A percentile compares a stretch with the other conserved stretches of the same genome.
These are phyloP conservation scores for Mya arenaria DNA, from an alignment of 1,140 invertebrate genomes.

Conservation along the genomic window DNA sequence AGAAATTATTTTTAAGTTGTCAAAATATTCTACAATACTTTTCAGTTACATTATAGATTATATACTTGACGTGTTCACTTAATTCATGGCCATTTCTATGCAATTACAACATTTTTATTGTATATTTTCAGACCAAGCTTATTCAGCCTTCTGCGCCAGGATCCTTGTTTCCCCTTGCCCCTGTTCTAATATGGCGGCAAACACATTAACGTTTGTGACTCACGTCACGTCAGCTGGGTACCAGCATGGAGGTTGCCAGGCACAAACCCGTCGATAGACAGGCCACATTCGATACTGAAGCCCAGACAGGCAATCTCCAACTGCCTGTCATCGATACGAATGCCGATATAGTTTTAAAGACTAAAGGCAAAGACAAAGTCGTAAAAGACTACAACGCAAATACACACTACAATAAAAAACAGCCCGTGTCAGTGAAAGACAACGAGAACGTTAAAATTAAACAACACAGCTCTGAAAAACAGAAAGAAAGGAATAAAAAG, in stretches of 20 bases:
- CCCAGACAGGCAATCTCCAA: conserved; percentile 21
- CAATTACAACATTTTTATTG: no score
- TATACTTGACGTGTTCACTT: no score
- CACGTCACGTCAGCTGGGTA: background rate
- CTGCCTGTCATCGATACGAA: conserved; percentile 31
- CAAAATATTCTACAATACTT: no score
- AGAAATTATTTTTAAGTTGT: no score
- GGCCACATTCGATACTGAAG: conserved; percentile 49
- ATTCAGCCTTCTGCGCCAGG: no score
- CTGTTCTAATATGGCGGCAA: background rate
- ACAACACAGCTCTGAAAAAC: background rate
- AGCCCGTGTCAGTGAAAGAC: background rate
- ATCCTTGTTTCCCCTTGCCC: no score
- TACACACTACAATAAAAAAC: background rate
- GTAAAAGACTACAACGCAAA: background rate
- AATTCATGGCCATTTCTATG: no score
- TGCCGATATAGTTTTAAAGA: background rate
- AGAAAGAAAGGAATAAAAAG: background rate
- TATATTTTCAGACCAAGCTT: no score
- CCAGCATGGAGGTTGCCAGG: background rate
- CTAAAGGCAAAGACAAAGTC: background rate
- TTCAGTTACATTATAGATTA: no score
- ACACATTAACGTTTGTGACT: background rate
- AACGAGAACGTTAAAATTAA: no score
- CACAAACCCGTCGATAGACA: conserved; percentile 43